phyloP scores from a whole-genome alignment of 2,113 vertebrate species.

The Leucosticte australis region DNA sequence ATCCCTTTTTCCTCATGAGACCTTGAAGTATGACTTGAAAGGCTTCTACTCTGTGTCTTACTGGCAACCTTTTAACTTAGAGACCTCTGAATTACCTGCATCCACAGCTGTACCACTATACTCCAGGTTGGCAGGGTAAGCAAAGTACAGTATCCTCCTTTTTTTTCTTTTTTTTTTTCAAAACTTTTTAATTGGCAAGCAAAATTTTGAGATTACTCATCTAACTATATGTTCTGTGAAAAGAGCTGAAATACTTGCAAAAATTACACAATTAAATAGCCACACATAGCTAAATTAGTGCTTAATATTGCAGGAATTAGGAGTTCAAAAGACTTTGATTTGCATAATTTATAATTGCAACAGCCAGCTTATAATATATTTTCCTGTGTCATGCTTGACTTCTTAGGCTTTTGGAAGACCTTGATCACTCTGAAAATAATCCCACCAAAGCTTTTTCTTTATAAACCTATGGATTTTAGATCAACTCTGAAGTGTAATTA shows the following conservation, averaged over 20 bases:
- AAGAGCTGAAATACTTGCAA: neutral
- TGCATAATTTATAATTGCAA: neutral
- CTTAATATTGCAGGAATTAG: neutral
- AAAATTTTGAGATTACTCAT: neutral
- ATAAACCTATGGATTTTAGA: conserved; percentile 16
- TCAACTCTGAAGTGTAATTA: conserved; percentile 27
- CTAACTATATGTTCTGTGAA: neutral
- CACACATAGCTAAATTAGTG: neutral
- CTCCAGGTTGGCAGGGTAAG: neutral
- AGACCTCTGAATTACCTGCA: neutral
- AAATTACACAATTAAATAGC: neutral
- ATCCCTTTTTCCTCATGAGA: neutral
- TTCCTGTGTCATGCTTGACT: conserved; percentile 21
- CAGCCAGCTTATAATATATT: neutral
- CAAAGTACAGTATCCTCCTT: neutral
- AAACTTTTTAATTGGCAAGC: neutral
- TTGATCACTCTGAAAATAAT: conserved; percentile 43
- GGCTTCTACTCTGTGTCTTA: neutral
- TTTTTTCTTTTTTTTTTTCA: neutral
- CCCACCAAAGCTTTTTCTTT: conserved; percentile 9
- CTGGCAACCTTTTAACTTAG: neutral
- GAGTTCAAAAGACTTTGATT: conserved; percentile 21
- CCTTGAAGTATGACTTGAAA: conserved; percentile 17
- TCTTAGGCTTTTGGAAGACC: neutral
- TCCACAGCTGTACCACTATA: neutral